phyloP scores from a whole-genome alignment of 23 tunicate species.

The Oikopleura vanhoeffeni region DNA sequence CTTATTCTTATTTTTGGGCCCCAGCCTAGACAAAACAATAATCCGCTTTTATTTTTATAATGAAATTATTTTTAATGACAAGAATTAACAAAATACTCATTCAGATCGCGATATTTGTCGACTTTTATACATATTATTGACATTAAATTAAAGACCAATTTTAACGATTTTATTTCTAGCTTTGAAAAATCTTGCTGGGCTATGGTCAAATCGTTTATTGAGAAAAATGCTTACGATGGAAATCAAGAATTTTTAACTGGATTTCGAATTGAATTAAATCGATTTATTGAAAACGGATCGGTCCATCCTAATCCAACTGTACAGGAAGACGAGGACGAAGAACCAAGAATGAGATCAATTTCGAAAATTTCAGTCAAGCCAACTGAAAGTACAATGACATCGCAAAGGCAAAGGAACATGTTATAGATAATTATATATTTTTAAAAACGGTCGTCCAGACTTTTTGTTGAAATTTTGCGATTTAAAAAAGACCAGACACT shows the following conservation, averaged over 20 bases:
- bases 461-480: not conserved
- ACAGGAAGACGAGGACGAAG: not conserved
- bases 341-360: not conserved
- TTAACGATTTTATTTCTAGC: slow-evolving; percentile 9
- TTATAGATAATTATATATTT: no score
- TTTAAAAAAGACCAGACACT: not conserved
- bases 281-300: slow-evolving; percentile 2
- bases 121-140: no score
- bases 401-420: not conserved
- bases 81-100: no score
- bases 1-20: no score
- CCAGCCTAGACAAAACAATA: no score
- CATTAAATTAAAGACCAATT: no score
- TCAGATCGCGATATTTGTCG: no score
- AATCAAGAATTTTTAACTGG: slow-evolving; percentile 41
- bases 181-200: slow-evolving; percentile 77
- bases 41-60: no score
- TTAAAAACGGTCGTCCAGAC: no score
- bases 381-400: no score
- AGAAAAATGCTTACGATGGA: slow-evolving; percentile 63
- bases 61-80: no score
- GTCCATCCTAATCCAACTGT: not conserved
- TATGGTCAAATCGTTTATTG: slow-evolving; percentile 74
- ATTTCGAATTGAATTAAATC: not conserved
- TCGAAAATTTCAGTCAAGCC: not conserved